Evolutionary conservation across 2,797 vertebrate genomes (phyloP).

Genomic region (Gobionotothen gibberifrons): DNA sequence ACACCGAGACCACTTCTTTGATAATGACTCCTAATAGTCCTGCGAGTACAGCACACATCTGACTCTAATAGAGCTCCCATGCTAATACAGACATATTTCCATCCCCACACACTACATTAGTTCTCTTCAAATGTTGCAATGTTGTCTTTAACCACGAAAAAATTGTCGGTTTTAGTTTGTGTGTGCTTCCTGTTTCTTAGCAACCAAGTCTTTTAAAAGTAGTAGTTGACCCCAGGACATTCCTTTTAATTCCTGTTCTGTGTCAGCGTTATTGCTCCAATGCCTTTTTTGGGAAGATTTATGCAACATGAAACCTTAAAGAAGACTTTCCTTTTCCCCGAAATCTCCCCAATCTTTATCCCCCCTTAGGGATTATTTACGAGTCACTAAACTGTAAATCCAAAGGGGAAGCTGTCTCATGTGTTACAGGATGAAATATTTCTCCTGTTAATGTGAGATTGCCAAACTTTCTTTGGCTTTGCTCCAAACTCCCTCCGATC

Average conservation of each 20-base stretch:
- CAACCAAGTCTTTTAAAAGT: conserved; percentile 57
- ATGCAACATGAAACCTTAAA: conserved; percentile 41
- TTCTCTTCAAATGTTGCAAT: conserved; percentile 39
- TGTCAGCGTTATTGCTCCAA: conserved; percentile 33
- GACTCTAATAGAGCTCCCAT: conserved; percentile 52
- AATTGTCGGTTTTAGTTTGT: conserved; percentile 8
- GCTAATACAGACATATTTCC: conserved; percentile 55
- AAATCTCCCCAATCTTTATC: conserved; percentile 21
- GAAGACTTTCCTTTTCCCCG: conserved; percentile 21
- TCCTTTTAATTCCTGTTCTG: conserved; percentile 48
- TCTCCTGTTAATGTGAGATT: conserved; percentile 16
- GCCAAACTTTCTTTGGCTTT: conserved; percentile 37
- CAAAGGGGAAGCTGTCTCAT: conserved; percentile 13
- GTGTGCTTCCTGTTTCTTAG: conserved; percentile 69
- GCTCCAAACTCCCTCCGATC: conserved; percentile 42
- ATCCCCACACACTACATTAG: conserved; percentile 41
- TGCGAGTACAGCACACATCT: conserved; percentile 57
- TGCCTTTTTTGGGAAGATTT: conserved; percentile 34
- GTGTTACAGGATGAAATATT: conserved; percentile 21
- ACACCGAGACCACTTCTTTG: conserved; percentile 46
- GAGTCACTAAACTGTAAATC: conserved; percentile 31
- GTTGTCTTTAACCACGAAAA: conserved; percentile 48
- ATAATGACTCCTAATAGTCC: conserved; percentile 53
- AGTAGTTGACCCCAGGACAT: conserved; percentile 51
- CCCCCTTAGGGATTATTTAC: conserved; percentile 13